Evolutionary conservation across 2,113 vertebrate species (phyloP).

Genomic region (Neotragus moschatus): DNA sequence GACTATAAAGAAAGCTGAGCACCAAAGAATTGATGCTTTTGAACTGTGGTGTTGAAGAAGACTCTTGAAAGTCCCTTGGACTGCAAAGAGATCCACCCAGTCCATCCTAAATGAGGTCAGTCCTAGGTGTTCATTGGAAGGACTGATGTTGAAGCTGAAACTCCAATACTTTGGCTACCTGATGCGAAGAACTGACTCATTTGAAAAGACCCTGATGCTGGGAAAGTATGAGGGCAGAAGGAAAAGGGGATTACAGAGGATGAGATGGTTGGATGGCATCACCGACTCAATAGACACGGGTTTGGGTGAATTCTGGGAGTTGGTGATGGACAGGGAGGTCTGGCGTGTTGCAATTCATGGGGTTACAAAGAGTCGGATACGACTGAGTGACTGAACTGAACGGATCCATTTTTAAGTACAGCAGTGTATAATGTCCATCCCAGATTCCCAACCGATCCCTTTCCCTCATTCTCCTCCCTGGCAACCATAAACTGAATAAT

Average conservation of each 20-base stretch:
- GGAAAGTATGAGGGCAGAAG: not conserved
- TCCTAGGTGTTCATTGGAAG: not conserved
- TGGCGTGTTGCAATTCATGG: fast-evolving
- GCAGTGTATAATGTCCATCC: not conserved
- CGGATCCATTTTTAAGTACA: not conserved
- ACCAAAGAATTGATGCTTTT: not conserved
- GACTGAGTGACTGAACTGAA: not conserved
- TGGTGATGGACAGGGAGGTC: not conserved
- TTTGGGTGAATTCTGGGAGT: not conserved
- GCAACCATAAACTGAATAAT: not conserved
- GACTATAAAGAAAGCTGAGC: not conserved
- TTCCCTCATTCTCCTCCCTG: not conserved
- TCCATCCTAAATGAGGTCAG: not conserved
- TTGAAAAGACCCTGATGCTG: not conserved
- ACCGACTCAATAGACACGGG: not conserved
- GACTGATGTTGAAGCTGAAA: not conserved
- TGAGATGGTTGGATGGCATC: not conserved
- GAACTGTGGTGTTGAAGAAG: not conserved
- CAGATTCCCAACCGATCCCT: not conserved
- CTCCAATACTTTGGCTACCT: not conserved
- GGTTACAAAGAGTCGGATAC: fast-evolving
- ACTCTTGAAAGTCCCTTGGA: not conserved
- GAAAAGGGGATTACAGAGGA: not conserved
- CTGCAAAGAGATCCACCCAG: not conserved
- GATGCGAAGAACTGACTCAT: not conserved